Evolutionary conservation across 2,888 invertebrate genomes (phyloP).

Genomic region (Hemicrepidius hirtus): DNA sequence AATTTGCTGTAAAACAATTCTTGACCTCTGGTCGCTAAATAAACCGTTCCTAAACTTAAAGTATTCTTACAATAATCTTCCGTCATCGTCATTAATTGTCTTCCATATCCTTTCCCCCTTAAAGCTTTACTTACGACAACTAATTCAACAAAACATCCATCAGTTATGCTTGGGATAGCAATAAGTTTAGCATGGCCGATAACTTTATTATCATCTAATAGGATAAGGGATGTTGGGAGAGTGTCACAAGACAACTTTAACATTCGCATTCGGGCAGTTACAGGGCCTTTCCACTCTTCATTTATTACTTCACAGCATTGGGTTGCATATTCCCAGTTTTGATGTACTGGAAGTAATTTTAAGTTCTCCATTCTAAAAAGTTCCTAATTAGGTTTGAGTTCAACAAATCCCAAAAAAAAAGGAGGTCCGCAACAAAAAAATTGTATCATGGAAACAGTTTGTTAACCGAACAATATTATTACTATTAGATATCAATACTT

Average conservation of each 20-base stretch:
- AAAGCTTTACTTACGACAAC: conserved; percentile 84
- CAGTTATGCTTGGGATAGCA: conserved; percentile 79
- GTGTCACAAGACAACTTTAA: conserved; percentile 82
- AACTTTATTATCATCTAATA: conserved; percentile 76
- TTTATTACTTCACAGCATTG: conserved; percentile 86
- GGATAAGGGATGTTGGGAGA: conserved; percentile 82
- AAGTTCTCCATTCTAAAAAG: conserved; percentile 51
- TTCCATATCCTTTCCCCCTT: conserved; percentile 86
- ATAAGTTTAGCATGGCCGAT: conserved; percentile 89
- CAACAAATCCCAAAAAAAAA: too few species aligned
- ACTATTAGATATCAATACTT: too few species aligned
- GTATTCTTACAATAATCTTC: conserved; percentile 83
- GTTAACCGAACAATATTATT: too few species aligned
- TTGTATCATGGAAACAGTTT: too few species aligned
- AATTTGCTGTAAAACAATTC: conserved; percentile 85
- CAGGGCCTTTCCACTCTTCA: conserved; percentile 91
- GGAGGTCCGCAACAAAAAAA: too few species aligned
- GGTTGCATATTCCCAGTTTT: conserved; percentile 81
- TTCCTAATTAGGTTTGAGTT: too few species aligned
- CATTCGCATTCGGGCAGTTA: conserved; percentile 85
- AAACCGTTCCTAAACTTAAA: conserved; percentile 76
- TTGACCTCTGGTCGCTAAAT: conserved; percentile 78
- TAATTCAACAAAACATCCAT: conserved; percentile 87
- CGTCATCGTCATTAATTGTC: conserved; percentile 81
- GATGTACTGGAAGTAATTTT: conserved; percentile 81